These are phyloP conservation scores for Cairina moschata DNA, from an alignment of 2,113 vertebrate species.

Conservation along the genomic window DNA sequence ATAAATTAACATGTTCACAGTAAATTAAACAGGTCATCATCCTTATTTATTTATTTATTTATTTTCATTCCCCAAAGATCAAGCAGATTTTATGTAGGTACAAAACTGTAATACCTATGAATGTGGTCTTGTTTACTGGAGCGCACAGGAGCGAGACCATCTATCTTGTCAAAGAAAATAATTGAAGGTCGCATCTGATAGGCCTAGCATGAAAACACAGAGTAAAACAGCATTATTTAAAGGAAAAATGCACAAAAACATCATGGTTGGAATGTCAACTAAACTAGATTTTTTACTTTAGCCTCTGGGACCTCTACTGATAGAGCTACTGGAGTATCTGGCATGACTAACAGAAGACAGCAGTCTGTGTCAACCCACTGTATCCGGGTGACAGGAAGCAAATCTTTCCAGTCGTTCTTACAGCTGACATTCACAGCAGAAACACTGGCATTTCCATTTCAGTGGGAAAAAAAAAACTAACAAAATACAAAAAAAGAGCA, in stretches of 20 bases:
- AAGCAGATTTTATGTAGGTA: background rate
- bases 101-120: slow-evolving; percentile 83
- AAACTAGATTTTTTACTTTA: background rate
- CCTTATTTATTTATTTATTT: background rate
- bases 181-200: slow-evolving; percentile 95
- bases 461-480: background rate
- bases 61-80: background rate
- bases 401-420: background rate
- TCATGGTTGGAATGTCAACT: background rate
- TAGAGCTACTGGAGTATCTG: background rate
- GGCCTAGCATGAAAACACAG: slow-evolving; percentile 76
- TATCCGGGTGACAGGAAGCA: background rate
- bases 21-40: background rate
- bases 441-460: background rate
- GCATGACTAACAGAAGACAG: background rate
- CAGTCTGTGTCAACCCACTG: background rate
- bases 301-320: background rate
- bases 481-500: background rate
- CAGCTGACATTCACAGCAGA: background rate
- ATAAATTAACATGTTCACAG: background rate
- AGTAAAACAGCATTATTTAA: background rate
- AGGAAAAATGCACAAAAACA: background rate
- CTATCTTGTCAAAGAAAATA: slow-evolving; percentile 98
- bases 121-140: slow-evolving; percentile 97
- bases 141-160: slow-evolving; percentile 92